phyloP scores from a whole-genome alignment of 2,888 invertebrate species.

The Steinernema hermaphroditum region DNA sequence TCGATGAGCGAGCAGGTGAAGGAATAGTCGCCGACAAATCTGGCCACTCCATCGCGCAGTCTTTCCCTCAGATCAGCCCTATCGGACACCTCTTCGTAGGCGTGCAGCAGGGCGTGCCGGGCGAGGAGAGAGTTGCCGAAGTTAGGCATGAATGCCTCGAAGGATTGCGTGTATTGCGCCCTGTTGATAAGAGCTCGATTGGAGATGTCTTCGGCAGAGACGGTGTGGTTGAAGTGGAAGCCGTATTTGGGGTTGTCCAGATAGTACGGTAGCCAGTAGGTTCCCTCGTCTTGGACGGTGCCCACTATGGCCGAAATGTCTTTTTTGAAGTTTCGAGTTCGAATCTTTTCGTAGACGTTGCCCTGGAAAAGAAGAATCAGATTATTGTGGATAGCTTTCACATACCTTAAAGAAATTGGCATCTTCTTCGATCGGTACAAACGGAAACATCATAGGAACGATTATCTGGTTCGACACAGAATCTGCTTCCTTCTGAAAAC shows the following conservation, averaged over 20 bases:
- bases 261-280: conserved; percentile 66
- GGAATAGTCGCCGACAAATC: conserved; percentile 85
- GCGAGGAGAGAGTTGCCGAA: conserved; percentile 61
- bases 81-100: conserved; percentile 57
- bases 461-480: conserved; percentile 63
- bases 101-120: conserved; percentile 61
- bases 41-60: conserved; percentile 59
- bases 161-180: conserved; percentile 56
- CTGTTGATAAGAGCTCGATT: conserved; percentile 46
- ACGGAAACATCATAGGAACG: conserved; percentile 76
- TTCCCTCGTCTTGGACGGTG: conserved; percentile 89
- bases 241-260: conserved; percentile 54
- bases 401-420: conserved; percentile 73
- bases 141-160: conserved; percentile 63
- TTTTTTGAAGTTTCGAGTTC: conserved; percentile 78
- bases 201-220: conserved; percentile 44
- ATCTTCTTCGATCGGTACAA: conserved; percentile 89
- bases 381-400: neutral
- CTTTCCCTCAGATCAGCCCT: conserved; percentile 33
- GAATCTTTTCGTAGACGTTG: conserved; percentile 71
- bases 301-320: conserved; percentile 83
- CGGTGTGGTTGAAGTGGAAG: conserved; percentile 64
- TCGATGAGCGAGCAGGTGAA: conserved; percentile 83
- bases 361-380: conserved; percentile 72
- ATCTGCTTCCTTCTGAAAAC: conserved; percentile 50